A percentile compares a stretch with the other conserved stretches of the same genome.
Conservation (phyloP, 2,113 vertebrate species). For the Xerus inauris region DNA sequence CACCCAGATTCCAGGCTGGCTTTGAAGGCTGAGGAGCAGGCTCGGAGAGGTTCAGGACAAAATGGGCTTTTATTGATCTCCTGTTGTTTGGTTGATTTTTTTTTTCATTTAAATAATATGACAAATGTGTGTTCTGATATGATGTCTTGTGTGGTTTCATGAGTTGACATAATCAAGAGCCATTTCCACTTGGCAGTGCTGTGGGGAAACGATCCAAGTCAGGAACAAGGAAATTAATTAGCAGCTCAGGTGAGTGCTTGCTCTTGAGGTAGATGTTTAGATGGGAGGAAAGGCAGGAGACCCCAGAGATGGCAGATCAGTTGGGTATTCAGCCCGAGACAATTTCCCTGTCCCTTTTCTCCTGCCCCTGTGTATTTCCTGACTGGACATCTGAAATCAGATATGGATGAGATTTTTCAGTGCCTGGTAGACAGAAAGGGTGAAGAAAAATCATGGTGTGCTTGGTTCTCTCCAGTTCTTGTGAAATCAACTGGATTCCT, state of each 20-base stretch:
- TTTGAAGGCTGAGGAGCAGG: background rate
- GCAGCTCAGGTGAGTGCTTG: constrained; percentile 43
- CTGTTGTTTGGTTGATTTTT: background rate
- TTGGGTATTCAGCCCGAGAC: background rate
- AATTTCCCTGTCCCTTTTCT: background rate
- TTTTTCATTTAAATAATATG: constrained; percentile 44
- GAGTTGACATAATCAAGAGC: constrained; percentile 64
- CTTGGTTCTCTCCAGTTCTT: background rate
- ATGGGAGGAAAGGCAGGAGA: background rate
- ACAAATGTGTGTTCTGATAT: constrained; percentile 48
- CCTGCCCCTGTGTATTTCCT: background rate
- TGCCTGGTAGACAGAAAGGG: background rate
- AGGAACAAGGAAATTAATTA: constrained; percentile 58
- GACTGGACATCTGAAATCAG: background rate
- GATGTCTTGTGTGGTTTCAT: constrained; percentile 53
- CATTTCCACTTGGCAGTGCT: constrained; percentile 59
- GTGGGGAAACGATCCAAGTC: constrained; percentile 58
- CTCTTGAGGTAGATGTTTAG: constrained; percentile 58
- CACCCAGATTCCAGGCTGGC: background rate
- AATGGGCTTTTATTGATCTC: background rate
- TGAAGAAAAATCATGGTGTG: background rate
- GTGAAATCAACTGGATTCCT: constrained; percentile 23
- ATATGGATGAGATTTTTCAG: background rate
- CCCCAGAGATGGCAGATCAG: background rate
- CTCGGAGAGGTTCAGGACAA: background rate